A percentile compares a stretch with the other conserved stretches of the same genome.
phyloP scores from a whole-genome alignment of 1,140 invertebrate species.

The Gonatopus flavifemur region DNA sequence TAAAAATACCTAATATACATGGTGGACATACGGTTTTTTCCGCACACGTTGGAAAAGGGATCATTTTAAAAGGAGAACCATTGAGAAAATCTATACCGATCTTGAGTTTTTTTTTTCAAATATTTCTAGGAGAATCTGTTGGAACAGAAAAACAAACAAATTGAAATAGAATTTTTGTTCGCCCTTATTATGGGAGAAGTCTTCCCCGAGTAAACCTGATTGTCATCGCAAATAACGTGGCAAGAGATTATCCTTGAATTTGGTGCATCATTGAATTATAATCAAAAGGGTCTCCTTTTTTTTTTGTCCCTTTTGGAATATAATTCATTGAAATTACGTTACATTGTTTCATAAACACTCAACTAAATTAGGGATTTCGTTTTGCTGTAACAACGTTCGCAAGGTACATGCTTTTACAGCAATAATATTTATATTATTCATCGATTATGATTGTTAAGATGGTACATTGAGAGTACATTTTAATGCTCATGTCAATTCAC shows the following conservation, averaged over 20 bases:
- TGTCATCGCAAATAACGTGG: slow-evolving; percentile 15
- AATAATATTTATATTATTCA: slow-evolving; percentile 22
- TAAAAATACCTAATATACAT: too few relatives aligned
- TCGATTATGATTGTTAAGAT: slow-evolving; percentile 31
- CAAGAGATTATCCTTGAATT: too few relatives aligned
- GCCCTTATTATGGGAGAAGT: slow-evolving; percentile 28
- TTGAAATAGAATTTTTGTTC: slow-evolving; percentile 32
- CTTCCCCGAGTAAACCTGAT: slow-evolving; percentile 25
- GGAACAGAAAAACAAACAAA: slow-evolving; percentile 23
- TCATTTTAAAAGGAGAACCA: slow-evolving; percentile 32
- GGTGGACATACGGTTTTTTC: too few relatives aligned
- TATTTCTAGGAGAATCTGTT: slow-evolving; percentile 26
- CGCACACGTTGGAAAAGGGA: too few relatives aligned
- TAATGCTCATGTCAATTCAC: slow-evolving; percentile 36
- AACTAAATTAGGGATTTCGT: slow-evolving; percentile 21
- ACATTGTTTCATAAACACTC: too few relatives aligned
- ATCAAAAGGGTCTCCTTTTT: too few relatives aligned
- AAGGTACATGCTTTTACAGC: slow-evolving; percentile 23
- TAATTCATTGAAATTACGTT: slow-evolving; percentile 20
- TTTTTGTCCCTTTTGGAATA: too few relatives aligned
- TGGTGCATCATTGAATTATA: too few relatives aligned
- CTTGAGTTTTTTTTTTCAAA: slow-evolving; percentile 26
- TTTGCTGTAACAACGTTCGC: slow-evolving; percentile 22
- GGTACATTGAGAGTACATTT: slow-evolving; percentile 31
- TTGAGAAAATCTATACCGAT: slow-evolving; percentile 27